phyloP scores from a whole-genome alignment of 2,888 invertebrate genomes.

The Cepaea hortensis region DNA sequence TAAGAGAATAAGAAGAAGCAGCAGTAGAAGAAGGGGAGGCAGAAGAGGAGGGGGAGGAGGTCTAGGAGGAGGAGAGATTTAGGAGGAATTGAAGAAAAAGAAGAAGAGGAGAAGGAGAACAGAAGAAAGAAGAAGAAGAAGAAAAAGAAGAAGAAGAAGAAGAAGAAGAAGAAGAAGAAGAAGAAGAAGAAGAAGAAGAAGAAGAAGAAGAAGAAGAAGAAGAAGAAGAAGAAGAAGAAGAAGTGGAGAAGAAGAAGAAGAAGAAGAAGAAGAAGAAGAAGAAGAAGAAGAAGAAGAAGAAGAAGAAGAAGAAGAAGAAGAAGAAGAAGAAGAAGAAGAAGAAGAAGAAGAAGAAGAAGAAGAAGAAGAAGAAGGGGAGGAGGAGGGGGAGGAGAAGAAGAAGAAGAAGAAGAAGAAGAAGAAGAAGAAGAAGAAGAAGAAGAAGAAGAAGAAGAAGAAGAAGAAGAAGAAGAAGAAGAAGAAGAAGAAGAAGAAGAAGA shows the following conservation, averaged over 20 bases:
- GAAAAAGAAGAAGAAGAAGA: too few species aligned
- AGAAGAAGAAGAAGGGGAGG: background rate
- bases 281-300: too few species aligned
- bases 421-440: conserved; percentile 5
- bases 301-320: too few species aligned
- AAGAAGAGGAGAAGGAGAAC: too few species aligned
- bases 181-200: conserved; percentile 10
- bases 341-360: conserved; percentile 11
- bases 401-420: too few species aligned
- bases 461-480: conserved; percentile 28
- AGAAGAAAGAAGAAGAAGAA: background rate
- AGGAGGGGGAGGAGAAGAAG: background rate
- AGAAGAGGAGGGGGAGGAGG: too few species aligned
- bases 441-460: conserved; percentile 34
- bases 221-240: background rate
- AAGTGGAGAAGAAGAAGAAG: background rate
- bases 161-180: conserved; percentile 4
- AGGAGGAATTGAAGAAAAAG: too few species aligned
- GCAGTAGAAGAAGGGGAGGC: too few species aligned
- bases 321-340: background rate
- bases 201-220: conserved; percentile 13
- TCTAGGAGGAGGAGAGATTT: too few species aligned
- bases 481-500: conserved; percentile 34
- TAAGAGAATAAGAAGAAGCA: too few species aligned
- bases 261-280: background rate